These are phyloP conservation scores for Cinara cedri DNA, from an alignment of 2,888 invertebrate genomes.

Conservation along the genomic window DNA sequence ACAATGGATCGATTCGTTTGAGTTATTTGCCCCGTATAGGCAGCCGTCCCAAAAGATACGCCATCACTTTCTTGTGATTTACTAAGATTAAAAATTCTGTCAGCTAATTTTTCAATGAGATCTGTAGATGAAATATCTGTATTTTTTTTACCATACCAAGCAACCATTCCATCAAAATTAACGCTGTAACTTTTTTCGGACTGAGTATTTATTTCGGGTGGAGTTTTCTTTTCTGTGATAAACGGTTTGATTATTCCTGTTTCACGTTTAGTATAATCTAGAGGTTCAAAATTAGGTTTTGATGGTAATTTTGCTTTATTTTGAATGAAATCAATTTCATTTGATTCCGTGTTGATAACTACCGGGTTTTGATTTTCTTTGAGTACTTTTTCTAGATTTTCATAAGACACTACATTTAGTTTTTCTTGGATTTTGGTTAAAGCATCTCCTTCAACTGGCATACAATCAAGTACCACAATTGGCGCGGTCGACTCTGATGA, in stretches of 20 bases:
- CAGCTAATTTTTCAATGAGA: conserved; percentile 49
- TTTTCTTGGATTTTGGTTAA: conserved; percentile 58
- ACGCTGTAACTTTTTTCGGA: conserved; percentile 46
- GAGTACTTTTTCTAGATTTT: conserved; percentile 49
- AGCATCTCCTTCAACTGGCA: conserved; percentile 57
- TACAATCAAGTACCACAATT: conserved; percentile 58
- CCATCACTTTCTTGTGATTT: conserved; percentile 42
- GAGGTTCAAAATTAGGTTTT: conserved; percentile 47
- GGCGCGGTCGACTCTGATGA: conserved; percentile 46
- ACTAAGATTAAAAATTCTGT: conserved; percentile 42
- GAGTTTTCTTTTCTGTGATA: conserved; percentile 24
- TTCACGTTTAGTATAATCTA: conserved; percentile 52
- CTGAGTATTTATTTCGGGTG: background rate
- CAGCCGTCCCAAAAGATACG: conserved; percentile 30
- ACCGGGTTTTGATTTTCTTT: conserved; percentile 50
- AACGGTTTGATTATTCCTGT: conserved; percentile 53
- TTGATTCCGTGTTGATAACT: conserved; percentile 26
- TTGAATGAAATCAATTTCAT: background rate
- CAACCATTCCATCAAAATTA: conserved; percentile 49
- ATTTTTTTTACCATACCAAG: conserved; percentile 51
- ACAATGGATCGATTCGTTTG: conserved; percentile 31
- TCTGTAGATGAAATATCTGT: conserved; percentile 50
- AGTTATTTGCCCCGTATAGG: conserved; percentile 48
- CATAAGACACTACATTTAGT: conserved; percentile 49
- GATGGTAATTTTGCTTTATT: conserved; percentile 12